A percentile compares a stretch with the other conserved stretches of the same genome.
These are phyloP conservation scores for Monochamus saltuarius DNA, from an alignment of 1,140 invertebrate species.

Conservation along the genomic window DNA sequence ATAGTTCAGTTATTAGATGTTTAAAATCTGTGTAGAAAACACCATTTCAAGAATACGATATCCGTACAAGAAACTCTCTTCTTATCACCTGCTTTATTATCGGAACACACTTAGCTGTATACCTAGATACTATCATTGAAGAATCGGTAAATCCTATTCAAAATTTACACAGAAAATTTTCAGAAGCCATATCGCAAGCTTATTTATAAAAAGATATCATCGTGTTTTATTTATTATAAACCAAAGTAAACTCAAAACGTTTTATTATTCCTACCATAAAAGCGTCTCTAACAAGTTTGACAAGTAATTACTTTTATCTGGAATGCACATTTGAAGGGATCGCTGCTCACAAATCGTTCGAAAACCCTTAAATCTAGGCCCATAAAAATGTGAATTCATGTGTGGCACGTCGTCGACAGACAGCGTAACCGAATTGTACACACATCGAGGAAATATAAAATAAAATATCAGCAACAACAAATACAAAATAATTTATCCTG, in stretches of 20 bases:
- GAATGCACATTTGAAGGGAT: constrained; percentile 17
- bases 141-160: too few relatives aligned
- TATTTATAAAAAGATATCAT: too few relatives aligned
- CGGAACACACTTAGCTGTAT: too few relatives aligned
- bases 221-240: too few relatives aligned
- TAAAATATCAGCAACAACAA: constrained; percentile 25
- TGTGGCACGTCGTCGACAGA: constrained; percentile 17
- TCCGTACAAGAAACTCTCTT: too few relatives aligned
- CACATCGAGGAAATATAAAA: constrained; percentile 11
- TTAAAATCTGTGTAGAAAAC: too few relatives aligned
- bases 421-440: constrained; percentile 16
- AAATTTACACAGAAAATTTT: too few relatives aligned
- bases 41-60: too few relatives aligned
- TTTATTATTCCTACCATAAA: constrained; percentile 23
- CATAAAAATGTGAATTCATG: constrained; percentile 17
- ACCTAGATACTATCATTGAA: too few relatives aligned
- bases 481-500: constrained; percentile 7
- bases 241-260: neutral
- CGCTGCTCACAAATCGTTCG: constrained; percentile 17
- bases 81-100: too few relatives aligned
- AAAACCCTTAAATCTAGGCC: constrained; percentile 10
- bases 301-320: constrained; percentile 24
- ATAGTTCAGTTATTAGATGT: too few relatives aligned
- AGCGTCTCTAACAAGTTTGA: constrained; percentile 22
- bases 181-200: too few relatives aligned